Conservation (phyloP, 1,140 invertebrate genomes). For the Drosophila arizonae region DNA sequence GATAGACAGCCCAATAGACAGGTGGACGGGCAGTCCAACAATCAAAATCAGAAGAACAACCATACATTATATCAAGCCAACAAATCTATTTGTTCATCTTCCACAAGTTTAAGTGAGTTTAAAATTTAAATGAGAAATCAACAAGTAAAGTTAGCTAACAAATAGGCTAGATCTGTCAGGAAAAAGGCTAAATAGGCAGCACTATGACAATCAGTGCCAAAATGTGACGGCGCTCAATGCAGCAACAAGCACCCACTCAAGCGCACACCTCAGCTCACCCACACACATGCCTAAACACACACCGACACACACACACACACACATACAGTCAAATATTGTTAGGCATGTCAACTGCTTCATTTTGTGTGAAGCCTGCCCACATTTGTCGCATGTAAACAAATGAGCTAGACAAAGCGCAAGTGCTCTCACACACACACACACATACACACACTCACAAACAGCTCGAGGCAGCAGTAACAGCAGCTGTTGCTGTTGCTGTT, state of each 20-base stretch:
- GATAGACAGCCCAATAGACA: too few species aligned
- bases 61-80: too few species aligned
- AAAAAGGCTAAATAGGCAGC: too few species aligned
- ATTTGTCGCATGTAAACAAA: conserved; percentile 44
- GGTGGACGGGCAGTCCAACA: too few species aligned
- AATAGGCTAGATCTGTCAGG: too few species aligned
- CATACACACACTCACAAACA: too few species aligned
- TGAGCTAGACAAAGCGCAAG: conserved; percentile 38
- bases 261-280: not conserved
- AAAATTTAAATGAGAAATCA: too few species aligned
- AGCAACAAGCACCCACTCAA: not conserved
- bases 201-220: conserved; percentile 22
- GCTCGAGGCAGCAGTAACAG: too few species aligned
- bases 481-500: conserved; percentile 15
- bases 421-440: not conserved
- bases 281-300: conserved; percentile 1
- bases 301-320: conserved; percentile 4
- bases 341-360: conserved; percentile 19
- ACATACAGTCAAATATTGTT: conserved; percentile 3
- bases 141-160: too few species aligned
- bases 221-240: conserved; percentile 32
- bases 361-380: conserved; percentile 37
- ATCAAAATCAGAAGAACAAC: too few species aligned
- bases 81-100: too few species aligned
- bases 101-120: too few species aligned